Evolutionary conservation across 2,888 invertebrate genomes (phyloP).

Genomic region (Epicampocera succincta): DNA sequence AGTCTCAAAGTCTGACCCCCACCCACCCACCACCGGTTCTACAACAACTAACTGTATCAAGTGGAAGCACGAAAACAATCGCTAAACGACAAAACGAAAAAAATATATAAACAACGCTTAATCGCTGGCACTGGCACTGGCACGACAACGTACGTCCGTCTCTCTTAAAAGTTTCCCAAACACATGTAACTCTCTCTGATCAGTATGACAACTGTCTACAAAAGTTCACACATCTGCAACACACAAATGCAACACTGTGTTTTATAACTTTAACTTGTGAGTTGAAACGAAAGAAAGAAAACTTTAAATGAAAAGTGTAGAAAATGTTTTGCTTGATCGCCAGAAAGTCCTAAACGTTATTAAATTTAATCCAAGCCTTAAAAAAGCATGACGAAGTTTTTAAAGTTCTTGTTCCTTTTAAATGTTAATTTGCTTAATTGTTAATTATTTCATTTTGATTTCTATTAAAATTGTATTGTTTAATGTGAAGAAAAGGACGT

Average conservation of each 20-base stretch:
- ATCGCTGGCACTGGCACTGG: constrained; percentile 68
- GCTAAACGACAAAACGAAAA: not conserved
- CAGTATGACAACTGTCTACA: constrained; percentile 28
- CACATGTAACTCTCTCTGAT: constrained; percentile 42
- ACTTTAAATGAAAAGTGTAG: not conserved
- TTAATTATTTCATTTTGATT: constrained; percentile 35
- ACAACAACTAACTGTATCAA: not conserved
- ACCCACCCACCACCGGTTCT: not conserved
- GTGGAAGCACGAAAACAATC: constrained; percentile 43
- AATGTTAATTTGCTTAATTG: constrained; percentile 51
- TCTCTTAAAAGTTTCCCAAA: constrained; percentile 26
- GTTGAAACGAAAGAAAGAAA: constrained; percentile 30
- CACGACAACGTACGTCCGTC: constrained; percentile 29
- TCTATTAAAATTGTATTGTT: constrained; percentile 34
- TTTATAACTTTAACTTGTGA: constrained; percentile 64
- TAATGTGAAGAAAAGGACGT: not conserved
- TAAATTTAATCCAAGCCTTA: constrained; percentile 32
- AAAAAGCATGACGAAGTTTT: constrained; percentile 46
- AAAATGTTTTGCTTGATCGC: not conserved
- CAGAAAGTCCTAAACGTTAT: constrained; percentile 12
- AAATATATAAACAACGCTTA: constrained; percentile 1
- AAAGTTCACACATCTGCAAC: constrained; percentile 41
- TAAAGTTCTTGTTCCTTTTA: constrained; percentile 14
- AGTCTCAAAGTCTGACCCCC: constrained; percentile 25
- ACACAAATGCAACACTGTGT: constrained; percentile 53